These are phyloP conservation scores for Tetropium fuscum DNA, from an alignment of 2,888 invertebrate genomes.

Conservation along the genomic window DNA sequence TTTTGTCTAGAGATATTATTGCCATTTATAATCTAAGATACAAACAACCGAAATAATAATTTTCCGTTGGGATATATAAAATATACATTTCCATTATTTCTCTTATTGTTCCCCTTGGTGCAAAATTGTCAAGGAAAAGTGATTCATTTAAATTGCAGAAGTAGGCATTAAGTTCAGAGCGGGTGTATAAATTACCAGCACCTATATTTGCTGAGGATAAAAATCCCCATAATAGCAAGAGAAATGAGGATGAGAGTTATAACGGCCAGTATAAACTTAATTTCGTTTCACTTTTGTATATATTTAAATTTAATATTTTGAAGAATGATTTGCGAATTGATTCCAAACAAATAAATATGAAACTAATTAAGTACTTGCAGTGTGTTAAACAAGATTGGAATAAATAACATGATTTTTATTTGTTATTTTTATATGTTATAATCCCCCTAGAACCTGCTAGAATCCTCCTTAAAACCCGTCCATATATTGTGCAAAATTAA, in stretches of 20 bases:
- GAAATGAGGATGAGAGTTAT: constrained; percentile 17
- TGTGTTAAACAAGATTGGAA: too few species aligned
- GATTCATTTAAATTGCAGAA: constrained; percentile 32
- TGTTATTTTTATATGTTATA: too few species aligned
- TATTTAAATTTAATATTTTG: neutral
- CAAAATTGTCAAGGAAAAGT: constrained; percentile 33
- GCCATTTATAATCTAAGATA: neutral
- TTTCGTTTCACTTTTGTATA: constrained; percentile 1
- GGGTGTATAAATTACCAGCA: constrained; percentile 30
- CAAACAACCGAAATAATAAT: constrained; percentile 12
- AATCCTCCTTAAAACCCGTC: too few species aligned
- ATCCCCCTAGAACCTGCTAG: too few species aligned
- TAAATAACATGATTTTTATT: too few species aligned
- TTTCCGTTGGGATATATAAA: constrained; percentile 4
- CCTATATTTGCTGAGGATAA: constrained; percentile 22
- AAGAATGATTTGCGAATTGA: too few species aligned
- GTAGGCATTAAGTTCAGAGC: constrained; percentile 26
- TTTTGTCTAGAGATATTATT: neutral
- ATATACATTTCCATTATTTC: constrained; percentile 26
- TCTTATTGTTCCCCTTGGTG: constrained; percentile 26
- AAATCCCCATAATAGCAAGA: constrained; percentile 16
- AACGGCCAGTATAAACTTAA: constrained; percentile 13
- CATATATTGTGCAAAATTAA: too few species aligned
- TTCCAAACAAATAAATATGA: too few species aligned
- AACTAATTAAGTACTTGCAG: too few species aligned